Conservation (phyloP, 2,113 vertebrate genomes). For the Anoura caudifer region DNA sequence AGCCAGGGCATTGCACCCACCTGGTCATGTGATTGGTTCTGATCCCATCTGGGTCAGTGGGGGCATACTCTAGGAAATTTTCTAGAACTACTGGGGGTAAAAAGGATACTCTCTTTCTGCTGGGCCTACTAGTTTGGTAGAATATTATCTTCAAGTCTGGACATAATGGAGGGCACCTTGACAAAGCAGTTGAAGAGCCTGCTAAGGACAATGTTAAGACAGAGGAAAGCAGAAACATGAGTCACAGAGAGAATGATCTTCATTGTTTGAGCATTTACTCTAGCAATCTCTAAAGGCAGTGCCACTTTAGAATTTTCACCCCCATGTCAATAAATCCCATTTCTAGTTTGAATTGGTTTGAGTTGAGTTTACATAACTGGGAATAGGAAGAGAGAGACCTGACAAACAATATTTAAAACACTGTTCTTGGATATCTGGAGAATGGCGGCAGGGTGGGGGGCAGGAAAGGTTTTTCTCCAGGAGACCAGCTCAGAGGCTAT, state of each 20-base stretch:
- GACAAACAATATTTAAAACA: not conserved
- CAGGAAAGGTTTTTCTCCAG: not conserved
- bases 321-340: not conserved
- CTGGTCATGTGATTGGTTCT: no score
- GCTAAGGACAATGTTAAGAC: rapidly evolving
- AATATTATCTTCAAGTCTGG: not conserved
- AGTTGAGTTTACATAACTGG: not conserved
- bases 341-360: not conserved
- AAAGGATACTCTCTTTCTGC: not conserved
- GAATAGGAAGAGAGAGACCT: not conserved
- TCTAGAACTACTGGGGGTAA: not conserved
- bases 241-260: not conserved
- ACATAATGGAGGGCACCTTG: not conserved
- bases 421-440: not conserved
- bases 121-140: no score
- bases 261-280: not conserved
- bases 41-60: not conserved
- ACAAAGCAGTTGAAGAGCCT: not conserved
- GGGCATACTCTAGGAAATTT: not conserved
- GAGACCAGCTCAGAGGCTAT: not conserved
- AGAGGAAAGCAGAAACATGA: not conserved
- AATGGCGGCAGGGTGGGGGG: not conserved
- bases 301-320: not conserved
- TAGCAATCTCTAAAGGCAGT: not conserved
- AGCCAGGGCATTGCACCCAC: not conserved